These are phyloP conservation scores for Callosobruchus maculatus DNA, from an alignment of 2,888 invertebrate species.

Conservation along the genomic window DNA sequence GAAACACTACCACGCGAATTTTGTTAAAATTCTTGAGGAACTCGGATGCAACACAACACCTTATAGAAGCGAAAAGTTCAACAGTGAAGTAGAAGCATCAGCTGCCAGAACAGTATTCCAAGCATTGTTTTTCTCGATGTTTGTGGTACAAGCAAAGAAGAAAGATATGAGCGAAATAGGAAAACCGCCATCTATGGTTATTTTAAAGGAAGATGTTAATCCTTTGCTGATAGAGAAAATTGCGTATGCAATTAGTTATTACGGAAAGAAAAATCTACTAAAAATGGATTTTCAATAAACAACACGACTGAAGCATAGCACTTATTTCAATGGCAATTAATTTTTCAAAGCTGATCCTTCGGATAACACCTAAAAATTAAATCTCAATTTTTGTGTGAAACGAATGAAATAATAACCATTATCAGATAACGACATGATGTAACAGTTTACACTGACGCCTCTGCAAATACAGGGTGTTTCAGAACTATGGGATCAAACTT, in stretches of 20 bases:
- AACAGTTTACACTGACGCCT: too few species aligned
- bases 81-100: slow-evolving; percentile 4
- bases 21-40: slow-evolving; percentile 10
- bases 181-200: background rate
- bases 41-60: slow-evolving; percentile 7
- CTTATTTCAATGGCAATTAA: too few species aligned
- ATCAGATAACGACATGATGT: too few species aligned
- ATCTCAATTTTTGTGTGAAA: too few species aligned
- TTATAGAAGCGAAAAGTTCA: slow-evolving; percentile 7
- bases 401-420: too few species aligned
- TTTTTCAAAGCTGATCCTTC: too few species aligned
- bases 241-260: background rate
- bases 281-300: background rate
- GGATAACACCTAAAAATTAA: too few species aligned
- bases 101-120: background rate
- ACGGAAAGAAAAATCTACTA: background rate
- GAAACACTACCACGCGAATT: slow-evolving; percentile 16
- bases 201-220: background rate
- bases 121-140: background rate
- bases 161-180: background rate
- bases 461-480: too few species aligned
- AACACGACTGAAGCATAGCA: background rate
- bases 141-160: background rate
- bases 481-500: too few species aligned
- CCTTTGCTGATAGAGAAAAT: background rate